Conservation (phyloP, 2,113 vertebrate species). For the Melanostigma gelatinosum region DNA sequence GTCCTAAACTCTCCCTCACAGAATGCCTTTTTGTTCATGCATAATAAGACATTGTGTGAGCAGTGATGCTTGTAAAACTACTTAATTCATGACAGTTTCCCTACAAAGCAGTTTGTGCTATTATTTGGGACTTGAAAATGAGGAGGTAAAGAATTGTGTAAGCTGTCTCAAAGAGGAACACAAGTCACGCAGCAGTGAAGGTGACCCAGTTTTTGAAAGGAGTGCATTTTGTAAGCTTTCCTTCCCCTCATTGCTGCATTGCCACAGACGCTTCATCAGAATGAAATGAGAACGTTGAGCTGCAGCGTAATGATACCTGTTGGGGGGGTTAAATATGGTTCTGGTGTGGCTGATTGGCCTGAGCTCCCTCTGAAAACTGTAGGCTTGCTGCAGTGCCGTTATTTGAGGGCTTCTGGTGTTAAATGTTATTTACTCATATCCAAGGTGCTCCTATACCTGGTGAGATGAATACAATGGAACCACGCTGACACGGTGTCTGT, state of each 20-base stretch:
- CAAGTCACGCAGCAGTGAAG: background rate
- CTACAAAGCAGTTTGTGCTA: background rate
- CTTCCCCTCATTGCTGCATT: background rate
- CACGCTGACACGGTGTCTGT: slow-evolving; percentile 54
- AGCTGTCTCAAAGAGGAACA: background rate
- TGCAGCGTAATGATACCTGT: slow-evolving; percentile 43
- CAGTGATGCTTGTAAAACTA: background rate
- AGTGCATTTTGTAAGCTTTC: slow-evolving; percentile 2
- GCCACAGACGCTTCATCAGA: background rate
- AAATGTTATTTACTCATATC: slow-evolving; percentile 51
- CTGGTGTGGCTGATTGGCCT: slow-evolving; percentile 25
- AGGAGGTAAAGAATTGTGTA: background rate
- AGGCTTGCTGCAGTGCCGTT: slow-evolving; percentile 28
- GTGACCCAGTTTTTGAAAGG: background rate
- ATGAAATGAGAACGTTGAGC: slow-evolving; percentile 3
- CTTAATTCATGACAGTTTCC: background rate
- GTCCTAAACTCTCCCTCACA: too few species aligned
- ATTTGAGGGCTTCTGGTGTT: slow-evolving; percentile 34
- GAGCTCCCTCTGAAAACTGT: slow-evolving; percentile 15
- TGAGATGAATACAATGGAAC: slow-evolving; percentile 45
- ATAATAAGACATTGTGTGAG: background rate
- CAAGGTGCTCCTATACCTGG: background rate
- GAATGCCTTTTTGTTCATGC: background rate
- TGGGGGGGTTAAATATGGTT: slow-evolving; percentile 21
- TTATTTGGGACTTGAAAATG: background rate